Conservation (phyloP, 2,888 invertebrate species). For the Lycophotia porphyrea region DNA sequence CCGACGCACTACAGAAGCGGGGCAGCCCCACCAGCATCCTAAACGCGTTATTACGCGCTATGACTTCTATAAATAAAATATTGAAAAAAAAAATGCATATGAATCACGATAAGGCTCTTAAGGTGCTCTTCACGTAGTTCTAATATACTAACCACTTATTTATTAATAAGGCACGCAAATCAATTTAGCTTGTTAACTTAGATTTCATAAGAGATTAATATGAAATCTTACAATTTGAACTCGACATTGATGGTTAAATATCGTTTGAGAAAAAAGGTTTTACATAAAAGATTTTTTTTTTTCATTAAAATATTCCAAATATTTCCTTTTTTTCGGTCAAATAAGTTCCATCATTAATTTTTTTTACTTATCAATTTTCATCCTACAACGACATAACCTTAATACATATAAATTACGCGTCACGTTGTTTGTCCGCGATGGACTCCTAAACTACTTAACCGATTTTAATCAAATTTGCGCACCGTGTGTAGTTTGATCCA, state of each 20-base stretch:
- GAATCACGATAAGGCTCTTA: slow-evolving; percentile 16
- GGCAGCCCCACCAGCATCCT: too few relatives aligned
- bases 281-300: too few relatives aligned
- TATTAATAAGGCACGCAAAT: not conserved
- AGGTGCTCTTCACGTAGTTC: not conserved
- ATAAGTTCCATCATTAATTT: not conserved
- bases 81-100: slow-evolving; percentile 22
- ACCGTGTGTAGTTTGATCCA: too few relatives aligned
- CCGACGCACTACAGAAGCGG: too few relatives aligned
- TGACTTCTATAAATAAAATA: slow-evolving; percentile 10
- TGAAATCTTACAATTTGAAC: not conserved
- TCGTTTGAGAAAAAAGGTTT: not conserved
- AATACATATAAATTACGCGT: too few relatives aligned
- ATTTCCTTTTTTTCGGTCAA: not conserved
- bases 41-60: too few relatives aligned
- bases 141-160: not conserved
- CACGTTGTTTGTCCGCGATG: too few relatives aligned
- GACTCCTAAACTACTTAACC: too few relatives aligned
- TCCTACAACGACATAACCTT: not conserved
- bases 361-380: not conserved
- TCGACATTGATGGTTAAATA: not conserved
- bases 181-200: not conserved
- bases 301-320: too few relatives aligned
- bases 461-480: too few relatives aligned
- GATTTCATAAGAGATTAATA: not conserved